A percentile compares a stretch with the other conserved stretches of the same genome.
phyloP scores from a whole-genome alignment of 2,113 vertebrate species.

The Platichthys stellatus region DNA sequence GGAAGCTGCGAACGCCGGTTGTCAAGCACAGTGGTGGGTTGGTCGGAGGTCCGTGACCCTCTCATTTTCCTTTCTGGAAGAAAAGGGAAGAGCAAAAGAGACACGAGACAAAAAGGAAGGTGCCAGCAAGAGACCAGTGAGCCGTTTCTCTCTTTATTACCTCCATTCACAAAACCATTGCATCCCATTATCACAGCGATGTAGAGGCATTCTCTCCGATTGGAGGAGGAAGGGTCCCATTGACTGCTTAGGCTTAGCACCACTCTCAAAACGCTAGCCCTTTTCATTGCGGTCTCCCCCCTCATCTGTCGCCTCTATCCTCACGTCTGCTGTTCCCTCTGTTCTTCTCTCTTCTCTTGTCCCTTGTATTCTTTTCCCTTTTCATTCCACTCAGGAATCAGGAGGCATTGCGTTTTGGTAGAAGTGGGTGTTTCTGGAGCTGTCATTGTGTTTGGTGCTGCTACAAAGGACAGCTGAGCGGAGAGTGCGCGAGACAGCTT shows the following conservation, averaged over 20 bases:
- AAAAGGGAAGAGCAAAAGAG: constrained; percentile 69
- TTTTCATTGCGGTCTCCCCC: constrained; percentile 66
- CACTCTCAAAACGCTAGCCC: constrained; percentile 72
- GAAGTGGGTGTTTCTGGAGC: constrained; percentile 80
- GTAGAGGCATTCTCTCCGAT: constrained; percentile 80
- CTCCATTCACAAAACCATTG: constrained; percentile 84
- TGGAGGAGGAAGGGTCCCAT: constrained; percentile 84
- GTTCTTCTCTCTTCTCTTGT: constrained; percentile 55
- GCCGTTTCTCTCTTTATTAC: constrained; percentile 77
- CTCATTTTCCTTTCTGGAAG: constrained; percentile 72
- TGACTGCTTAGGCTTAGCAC: constrained; percentile 80
- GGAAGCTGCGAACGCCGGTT: constrained; percentile 73
- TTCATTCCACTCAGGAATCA: constrained; percentile 69
- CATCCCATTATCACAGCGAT: constrained; percentile 81
- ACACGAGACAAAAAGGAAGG: constrained; percentile 66
- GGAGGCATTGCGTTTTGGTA: constrained; percentile 64
- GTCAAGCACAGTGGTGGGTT: constrained; percentile 79
- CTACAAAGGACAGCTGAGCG: constrained; percentile 75
- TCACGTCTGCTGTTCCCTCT: constrained; percentile 60
- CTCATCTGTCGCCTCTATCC: constrained; percentile 60
- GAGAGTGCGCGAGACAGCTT: constrained; percentile 64
- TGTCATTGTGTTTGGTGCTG: constrained; percentile 77
- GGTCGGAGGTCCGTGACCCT: constrained; percentile 82
- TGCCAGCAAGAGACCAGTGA: constrained; percentile 75
- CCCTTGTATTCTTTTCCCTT: constrained; percentile 60